Evolutionary conservation across 1,140 invertebrate genomes (phyloP).

Genomic region (Babylonia areolata): DNA sequence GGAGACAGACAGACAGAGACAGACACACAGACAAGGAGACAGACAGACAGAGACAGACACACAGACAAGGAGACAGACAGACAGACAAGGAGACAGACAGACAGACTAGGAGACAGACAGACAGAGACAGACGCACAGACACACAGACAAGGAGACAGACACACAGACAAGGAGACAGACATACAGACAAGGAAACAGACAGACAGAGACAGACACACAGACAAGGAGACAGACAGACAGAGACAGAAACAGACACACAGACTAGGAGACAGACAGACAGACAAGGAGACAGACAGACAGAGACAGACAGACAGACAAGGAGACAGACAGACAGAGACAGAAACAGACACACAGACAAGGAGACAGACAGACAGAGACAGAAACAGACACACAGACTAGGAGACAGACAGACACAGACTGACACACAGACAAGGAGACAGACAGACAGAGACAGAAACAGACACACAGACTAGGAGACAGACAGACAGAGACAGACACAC

Average conservation of each 20-base stretch:
- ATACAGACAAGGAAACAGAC: conserved; percentile 16
- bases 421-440: background rate
- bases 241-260: background rate
- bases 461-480: too few species aligned
- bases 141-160: conserved; percentile 12
- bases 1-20: too few species aligned
- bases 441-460: background rate
- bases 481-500: too few species aligned
- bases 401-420: background rate
- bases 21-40: too few species aligned
- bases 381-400: background rate
- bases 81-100: too few species aligned
- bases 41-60: too few species aligned
- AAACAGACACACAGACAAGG: background rate
- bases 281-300: background rate
- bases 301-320: background rate
- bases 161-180: conserved; percentile 8
- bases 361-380: background rate
- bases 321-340: background rate
- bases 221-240: background rate
- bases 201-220: conserved; percentile 1
- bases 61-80: too few species aligned
- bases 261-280: background rate
- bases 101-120: background rate
- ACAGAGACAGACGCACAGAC: background rate